Percentiles rank a stretch among this genome's conserved stretches.
Conservation (phyloP, 2,888 invertebrate genomes). For the Drosophila lacicola region DNA sequence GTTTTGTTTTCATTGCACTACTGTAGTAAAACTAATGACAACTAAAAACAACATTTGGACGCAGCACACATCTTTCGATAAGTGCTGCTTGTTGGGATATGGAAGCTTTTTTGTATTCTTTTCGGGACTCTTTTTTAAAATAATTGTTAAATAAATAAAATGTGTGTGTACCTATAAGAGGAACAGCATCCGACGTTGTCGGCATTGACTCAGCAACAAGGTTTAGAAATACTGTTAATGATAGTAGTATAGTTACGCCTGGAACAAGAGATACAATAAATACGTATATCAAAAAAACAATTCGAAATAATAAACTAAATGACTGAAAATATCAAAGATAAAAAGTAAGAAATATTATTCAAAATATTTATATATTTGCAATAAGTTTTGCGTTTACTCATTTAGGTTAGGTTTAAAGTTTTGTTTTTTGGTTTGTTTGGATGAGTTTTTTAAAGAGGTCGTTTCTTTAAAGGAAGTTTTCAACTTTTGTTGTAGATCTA, state of each 20-base stretch:
- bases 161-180: constrained; percentile 90
- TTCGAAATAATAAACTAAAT: constrained; percentile 70
- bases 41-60: constrained; percentile 74
- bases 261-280: constrained; percentile 86
- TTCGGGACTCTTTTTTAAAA: constrained; percentile 13
- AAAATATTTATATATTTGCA: constrained; percentile 23
- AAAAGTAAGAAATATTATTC: constrained; percentile 62
- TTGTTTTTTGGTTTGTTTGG: constrained; percentile 25
- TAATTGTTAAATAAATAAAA: constrained; percentile 57
- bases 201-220: constrained; percentile 99
- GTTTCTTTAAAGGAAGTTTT: constrained; percentile 32
- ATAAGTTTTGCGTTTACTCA: constrained; percentile 40
- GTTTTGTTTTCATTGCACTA: constrained; percentile 71
- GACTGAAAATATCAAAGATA: constrained; percentile 67
- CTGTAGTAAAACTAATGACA: constrained; percentile 78
- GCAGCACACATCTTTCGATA: too few relatives aligned
- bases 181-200: constrained; percentile 93
- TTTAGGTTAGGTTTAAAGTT: constrained; percentile 35
- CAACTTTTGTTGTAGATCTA: constrained; percentile 33
- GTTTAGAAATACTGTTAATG: constrained; percentile 98
- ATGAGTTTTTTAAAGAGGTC: constrained; percentile 22
- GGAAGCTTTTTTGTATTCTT: constrained; percentile 21
- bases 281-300: constrained; percentile 72
- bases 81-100: constrained; percentile 2
- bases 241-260: constrained; percentile 98